A percentile compares a stretch with the other conserved stretches of the same genome.
Conservation (phyloP, 2,113 vertebrate genomes). For the Percina caprodes region DNA sequence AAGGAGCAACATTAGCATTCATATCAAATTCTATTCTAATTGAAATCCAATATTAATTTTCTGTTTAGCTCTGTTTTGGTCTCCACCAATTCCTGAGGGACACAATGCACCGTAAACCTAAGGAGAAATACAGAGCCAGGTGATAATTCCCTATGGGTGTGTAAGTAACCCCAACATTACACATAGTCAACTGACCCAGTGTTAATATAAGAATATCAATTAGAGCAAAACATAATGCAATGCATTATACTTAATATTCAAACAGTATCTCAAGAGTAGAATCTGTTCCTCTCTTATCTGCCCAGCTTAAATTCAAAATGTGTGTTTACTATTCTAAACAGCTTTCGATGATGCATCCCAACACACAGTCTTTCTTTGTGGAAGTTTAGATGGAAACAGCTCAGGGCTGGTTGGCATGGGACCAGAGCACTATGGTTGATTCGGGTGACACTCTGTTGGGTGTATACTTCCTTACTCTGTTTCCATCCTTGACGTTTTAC, state of each 20-base stretch:
- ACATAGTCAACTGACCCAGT: background rate
- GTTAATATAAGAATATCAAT: background rate
- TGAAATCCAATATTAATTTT: background rate
- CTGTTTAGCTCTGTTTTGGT: background rate
- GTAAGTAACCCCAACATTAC: background rate
- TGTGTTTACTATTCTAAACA: conserved; percentile 23
- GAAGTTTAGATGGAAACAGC: conserved; percentile 47
- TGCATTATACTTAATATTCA: background rate
- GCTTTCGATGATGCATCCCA: conserved; percentile 10
- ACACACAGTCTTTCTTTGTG: background rate
- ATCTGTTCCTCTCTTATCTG: background rate
- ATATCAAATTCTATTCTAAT: background rate
- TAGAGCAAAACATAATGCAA: background rate
- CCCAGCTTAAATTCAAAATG: conserved; percentile 7
- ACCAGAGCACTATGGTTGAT: conserved; percentile 35
- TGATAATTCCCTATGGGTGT: background rate
- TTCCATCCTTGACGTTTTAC: conserved; percentile 30
- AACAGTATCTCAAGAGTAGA: background rate
- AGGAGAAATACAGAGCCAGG: background rate
- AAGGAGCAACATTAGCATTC: background rate
- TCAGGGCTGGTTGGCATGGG: conserved; percentile 48
- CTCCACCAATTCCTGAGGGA: background rate
- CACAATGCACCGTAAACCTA: background rate
- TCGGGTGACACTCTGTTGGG: conserved; percentile 18
- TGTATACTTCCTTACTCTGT: conserved; percentile 31